Percentiles rank a stretch among this genome's conserved stretches.
Evolutionary conservation across 1,140 invertebrate genomes (phyloP).

Genomic region (Plodia interpunctella): DNA sequence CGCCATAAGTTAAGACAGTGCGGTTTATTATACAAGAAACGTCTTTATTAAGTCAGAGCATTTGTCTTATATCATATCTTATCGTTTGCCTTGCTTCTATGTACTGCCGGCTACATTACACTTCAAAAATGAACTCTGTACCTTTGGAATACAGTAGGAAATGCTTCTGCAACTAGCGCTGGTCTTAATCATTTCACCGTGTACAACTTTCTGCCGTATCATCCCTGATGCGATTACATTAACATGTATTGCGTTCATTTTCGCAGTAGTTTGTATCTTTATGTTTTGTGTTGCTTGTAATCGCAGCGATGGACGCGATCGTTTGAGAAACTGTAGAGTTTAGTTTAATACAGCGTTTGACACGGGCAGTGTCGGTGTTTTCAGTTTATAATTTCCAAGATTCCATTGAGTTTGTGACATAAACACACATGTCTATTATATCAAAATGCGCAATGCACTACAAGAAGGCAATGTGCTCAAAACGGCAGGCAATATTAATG

Average conservation of each 20-base stretch:
- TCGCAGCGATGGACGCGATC: too few species aligned
- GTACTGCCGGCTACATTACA: background rate
- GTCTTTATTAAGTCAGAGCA: conserved; percentile 28
- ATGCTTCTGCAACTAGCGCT: background rate
- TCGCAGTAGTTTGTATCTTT: background rate
- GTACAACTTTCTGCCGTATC: background rate
- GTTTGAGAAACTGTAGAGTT: too few species aligned
- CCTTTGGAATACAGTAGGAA: background rate
- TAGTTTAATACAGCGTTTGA: too few species aligned
- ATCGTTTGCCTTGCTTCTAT: conserved; percentile 22
- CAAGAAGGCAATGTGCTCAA: too few species aligned
- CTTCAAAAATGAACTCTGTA: background rate
- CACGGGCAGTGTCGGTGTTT: too few species aligned
- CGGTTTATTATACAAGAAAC: conserved; percentile 27
- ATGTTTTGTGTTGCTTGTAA: too few species aligned
- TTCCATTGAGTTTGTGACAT: too few species aligned
- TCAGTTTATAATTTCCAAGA: too few species aligned
- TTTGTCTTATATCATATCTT: conserved; percentile 28
- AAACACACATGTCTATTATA: too few species aligned
- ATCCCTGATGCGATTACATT: background rate
- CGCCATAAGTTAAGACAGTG: conserved; percentile 28
- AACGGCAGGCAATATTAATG: too few species aligned
- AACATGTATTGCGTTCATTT: conserved; percentile 1
- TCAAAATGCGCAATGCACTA: too few species aligned
- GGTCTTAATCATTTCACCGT: background rate